Base-by-base conservation (phyloP, 2,113 vertebrate genomes). In the Pyrgilauda ruficollis region DNA sequence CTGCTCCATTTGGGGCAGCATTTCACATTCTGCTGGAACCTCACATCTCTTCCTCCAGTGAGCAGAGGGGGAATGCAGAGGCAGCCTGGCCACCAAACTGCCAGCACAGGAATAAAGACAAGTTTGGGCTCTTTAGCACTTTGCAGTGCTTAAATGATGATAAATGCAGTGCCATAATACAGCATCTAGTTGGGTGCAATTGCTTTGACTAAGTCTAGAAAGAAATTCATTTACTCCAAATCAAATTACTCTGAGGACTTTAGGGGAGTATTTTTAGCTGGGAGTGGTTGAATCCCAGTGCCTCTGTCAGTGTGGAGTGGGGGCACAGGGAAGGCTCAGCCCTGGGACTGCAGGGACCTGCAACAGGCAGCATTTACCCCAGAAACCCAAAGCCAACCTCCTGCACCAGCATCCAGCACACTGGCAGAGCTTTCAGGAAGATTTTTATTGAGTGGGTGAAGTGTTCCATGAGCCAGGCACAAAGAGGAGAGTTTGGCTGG, bases 201-300 rank as follows among this genome's bases (percentile, higher is more conserved):
- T 95, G 90, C 89, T 83, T 89, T 73, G 74, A 93, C 78, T 95
- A 91, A 87, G 37, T 76, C 89, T 83, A 85, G 75, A 96, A 93
- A 53, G 81, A 83, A 94, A 91, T 91, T 79, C 1, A 94, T 96
- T 94, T 93, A 79, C 58, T 90, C 37, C 81, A 94, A 88, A 94
- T 87, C 43, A 91, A 96, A 94, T 91, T 62, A 74, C 85, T 44
- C 83, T n/a, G 55, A 74, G 63, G 46, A 73, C 35, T 91, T 91
- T 2, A 28, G 66, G 39, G 20, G n/a, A 59, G 43, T 64, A 10
- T 87, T 79, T 89, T 75, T 41, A 83, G 47, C n/a, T 35, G 1
- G 10, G 19, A 56, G 31, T 0, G 37, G 53, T 30, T 87, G 74
- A 58, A 68, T 66, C 17, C 21, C 79, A 55, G 64, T 43, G 44